Conservation (phyloP, 2,888 invertebrate species). For the Cryptus armator region DNA sequence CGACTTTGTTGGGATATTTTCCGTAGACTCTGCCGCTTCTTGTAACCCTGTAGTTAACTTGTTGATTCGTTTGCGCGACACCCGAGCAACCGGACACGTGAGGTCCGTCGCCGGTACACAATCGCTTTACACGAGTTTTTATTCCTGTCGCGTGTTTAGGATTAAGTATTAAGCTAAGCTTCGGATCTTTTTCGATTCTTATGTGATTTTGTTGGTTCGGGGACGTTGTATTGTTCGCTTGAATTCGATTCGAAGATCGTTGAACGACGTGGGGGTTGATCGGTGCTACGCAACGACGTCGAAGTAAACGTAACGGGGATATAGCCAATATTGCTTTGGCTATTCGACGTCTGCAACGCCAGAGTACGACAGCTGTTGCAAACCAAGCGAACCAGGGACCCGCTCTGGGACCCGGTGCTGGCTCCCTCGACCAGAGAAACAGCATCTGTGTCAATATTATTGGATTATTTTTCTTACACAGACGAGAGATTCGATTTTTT, state of each 20-base stretch:
- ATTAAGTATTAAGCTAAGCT: slow-evolving; percentile 66
- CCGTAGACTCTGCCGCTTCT: slow-evolving; percentile 83
- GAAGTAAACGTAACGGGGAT: slow-evolving; percentile 77
- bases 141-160: slow-evolving; percentile 75
- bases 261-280: slow-evolving; percentile 36
- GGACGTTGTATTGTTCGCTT: slow-evolving; percentile 58
- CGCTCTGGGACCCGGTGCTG: slow-evolving; percentile 74
- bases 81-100: slow-evolving; percentile 72
- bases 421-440: slow-evolving; percentile 81
- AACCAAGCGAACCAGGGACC: slow-evolving; percentile 83
- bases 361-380: slow-evolving; percentile 79
- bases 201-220: slow-evolving; percentile 31
- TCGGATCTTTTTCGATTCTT: slow-evolving; percentile 49
- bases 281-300: slow-evolving; percentile 54
- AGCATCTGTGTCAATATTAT: slow-evolving; percentile 78
- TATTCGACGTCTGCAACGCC: slow-evolving; percentile 80
- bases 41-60: slow-evolving; percentile 80
- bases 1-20: slow-evolving; percentile 78
- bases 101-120: slow-evolving; percentile 80
- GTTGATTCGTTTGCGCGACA: slow-evolving; percentile 72
- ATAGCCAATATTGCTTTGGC: slow-evolving; percentile 76
- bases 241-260: slow-evolving; percentile 27
- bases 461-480: background rate
- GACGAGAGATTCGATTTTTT: background rate
- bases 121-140: slow-evolving; percentile 77